Evolutionary conservation across 2,888 invertebrate species (phyloP).

Genomic region (Eupeodes latifasciatus): DNA sequence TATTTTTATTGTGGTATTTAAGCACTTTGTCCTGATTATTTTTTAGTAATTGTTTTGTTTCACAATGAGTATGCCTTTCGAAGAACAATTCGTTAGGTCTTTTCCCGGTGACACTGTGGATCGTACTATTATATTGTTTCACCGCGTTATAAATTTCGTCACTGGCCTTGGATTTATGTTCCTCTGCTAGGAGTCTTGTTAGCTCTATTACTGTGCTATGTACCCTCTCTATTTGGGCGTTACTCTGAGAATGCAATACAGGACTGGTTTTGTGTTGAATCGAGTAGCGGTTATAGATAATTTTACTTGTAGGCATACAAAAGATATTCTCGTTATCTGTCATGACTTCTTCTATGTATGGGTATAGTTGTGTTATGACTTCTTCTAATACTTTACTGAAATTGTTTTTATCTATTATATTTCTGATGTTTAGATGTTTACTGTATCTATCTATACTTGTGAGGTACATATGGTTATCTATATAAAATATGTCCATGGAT

Average conservation of each 20-base stretch:
- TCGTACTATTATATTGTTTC: constrained; percentile 18
- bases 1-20: constrained; percentile 20
- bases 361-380: background rate
- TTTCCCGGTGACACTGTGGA: constrained; percentile 15
- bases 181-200: too few species aligned
- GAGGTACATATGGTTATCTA: too few species aligned
- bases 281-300: constrained; percentile 13
- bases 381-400: background rate
- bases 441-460: constrained; percentile 1
- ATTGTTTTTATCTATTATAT: constrained; percentile 10
- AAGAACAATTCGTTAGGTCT: constrained; percentile 26
- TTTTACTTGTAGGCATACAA: constrained; percentile 24
- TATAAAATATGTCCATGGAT: too few species aligned
- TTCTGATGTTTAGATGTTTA: constrained; percentile 9
- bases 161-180: background rate
- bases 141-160: constrained; percentile 14
- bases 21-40: constrained; percentile 7
- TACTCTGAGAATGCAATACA: constrained; percentile 14
- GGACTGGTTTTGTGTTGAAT: constrained; percentile 20
- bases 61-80: constrained; percentile 11
- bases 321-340: constrained; percentile 16
- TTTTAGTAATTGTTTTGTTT: constrained; percentile 1
- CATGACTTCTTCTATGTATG: constrained; percentile 13
- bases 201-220: background rate
- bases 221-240: constrained; percentile 14